Evolutionary conservation across 2,113 vertebrate species (phyloP).

Genomic region (Mustelus asterias): DNA sequence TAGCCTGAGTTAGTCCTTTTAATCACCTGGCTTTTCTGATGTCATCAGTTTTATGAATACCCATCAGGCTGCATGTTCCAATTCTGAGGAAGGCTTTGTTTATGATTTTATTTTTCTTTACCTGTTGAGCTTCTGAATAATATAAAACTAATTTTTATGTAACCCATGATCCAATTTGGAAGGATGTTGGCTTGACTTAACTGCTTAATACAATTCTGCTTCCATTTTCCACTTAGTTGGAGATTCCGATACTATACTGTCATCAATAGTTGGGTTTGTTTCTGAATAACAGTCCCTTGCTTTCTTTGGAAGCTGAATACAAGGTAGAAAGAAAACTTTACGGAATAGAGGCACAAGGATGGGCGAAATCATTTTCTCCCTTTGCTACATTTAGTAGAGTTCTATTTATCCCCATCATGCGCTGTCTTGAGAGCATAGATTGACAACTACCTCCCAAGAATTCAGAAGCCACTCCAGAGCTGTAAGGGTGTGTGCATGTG

Average conservation of each 20-base stretch:
- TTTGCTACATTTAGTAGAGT: neutral
- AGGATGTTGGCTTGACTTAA: neutral
- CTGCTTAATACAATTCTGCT: neutral
- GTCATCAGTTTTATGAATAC: too few relatives aligned
- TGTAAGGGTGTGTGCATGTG: neutral
- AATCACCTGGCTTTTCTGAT: too few relatives aligned
- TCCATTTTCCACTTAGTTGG: neutral
- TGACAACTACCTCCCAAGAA: neutral
- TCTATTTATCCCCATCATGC: neutral
- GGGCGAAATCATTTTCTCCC: too few relatives aligned
- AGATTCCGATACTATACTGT: neutral
- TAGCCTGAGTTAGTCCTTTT: too few relatives aligned
- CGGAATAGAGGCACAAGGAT: neutral
- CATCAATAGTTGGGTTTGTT: neutral
- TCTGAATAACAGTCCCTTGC: neutral
- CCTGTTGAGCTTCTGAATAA: neutral
- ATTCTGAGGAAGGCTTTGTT: neutral
- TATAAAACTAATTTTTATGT: neutral
- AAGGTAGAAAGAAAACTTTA: neutral
- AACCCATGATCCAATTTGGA: neutral
- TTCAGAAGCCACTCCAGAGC: neutral
- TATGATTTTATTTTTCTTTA: neutral
- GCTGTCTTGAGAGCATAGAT: neutral
- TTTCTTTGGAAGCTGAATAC: neutral
- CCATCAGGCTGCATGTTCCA: neutral